These are phyloP conservation scores for Meteorus colon DNA, from an alignment of 2,888 invertebrate genomes.

Conservation along the genomic window DNA sequence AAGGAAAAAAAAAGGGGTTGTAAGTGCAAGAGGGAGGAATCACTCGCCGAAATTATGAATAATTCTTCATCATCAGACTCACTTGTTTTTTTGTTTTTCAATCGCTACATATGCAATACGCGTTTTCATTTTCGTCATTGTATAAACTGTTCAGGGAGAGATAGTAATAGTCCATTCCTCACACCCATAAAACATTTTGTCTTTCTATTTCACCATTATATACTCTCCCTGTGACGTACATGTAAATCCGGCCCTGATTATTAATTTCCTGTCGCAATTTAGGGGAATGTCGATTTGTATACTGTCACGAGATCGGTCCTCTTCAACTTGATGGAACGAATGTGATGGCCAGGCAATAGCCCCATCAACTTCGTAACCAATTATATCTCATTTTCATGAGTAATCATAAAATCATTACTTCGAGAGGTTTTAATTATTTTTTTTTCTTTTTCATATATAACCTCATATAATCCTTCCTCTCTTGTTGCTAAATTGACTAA, in stretches of 20 bases:
- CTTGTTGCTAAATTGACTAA: conserved; percentile 49
- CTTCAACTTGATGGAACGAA: conserved; percentile 5
- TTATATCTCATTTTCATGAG: conserved; percentile 15
- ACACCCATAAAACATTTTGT: not conserved
- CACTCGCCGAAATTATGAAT: conserved; percentile 6
- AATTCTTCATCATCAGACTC: not conserved
- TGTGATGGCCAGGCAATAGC: not conserved
- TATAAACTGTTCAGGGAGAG: not conserved
- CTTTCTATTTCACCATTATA: conserved; percentile 5
- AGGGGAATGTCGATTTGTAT: not conserved
- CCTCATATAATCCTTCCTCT: conserved; percentile 47
- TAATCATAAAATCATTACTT: not conserved
- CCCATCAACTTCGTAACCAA: conserved; percentile 7
- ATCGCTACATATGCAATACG: conserved; percentile 2
- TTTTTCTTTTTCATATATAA: conserved; percentile 15
- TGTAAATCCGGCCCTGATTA: not conserved
- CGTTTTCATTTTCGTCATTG: conserved; percentile 7
- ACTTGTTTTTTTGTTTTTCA: conserved; percentile 1
- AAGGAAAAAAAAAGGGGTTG: not conserved
- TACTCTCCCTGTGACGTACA: conserved; percentile 13
- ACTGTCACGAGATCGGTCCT: conserved; percentile 2
- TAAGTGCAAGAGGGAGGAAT: not conserved
- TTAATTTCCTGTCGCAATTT: conserved; percentile 19
- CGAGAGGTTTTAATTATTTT: not conserved
- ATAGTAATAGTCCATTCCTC: not conserved